Conservation (phyloP, 1,140 invertebrate species). For the Procambarus clarkii region DNA sequence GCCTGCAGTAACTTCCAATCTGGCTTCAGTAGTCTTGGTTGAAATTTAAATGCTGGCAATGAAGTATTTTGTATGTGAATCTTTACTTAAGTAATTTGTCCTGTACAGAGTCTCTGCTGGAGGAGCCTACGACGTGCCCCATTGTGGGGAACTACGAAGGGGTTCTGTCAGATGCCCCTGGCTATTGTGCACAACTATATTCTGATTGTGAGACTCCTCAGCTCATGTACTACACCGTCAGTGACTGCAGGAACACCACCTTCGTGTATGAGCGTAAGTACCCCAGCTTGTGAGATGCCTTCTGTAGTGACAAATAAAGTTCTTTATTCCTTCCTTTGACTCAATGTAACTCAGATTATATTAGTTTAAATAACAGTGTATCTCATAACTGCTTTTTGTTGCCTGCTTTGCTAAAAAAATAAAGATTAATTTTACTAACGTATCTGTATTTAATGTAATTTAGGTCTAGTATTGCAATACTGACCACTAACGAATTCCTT, state of each 20-base stretch:
- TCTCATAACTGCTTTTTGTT: background rate
- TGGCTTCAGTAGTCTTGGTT: background rate
- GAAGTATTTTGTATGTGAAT: background rate
- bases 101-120: slow-evolving; percentile 69
- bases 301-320: background rate
- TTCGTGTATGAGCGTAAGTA: slow-evolving; percentile 82
- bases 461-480: background rate
- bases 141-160: slow-evolving; percentile 84
- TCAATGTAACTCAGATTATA: background rate
- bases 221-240: slow-evolving; percentile 85
- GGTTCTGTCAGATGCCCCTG: slow-evolving; percentile 81
- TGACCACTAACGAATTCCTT: background rate
- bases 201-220: slow-evolving; percentile 84
- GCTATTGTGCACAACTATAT: slow-evolving; percentile 83
- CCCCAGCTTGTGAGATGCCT: no score
- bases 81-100: background rate
- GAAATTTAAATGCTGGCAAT: background rate
- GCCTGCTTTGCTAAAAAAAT: background rate
- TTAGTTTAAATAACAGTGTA: background rate
- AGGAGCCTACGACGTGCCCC: slow-evolving; percentile 81
- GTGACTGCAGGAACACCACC: slow-evolving; percentile 79
- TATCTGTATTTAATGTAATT: background rate
- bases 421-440: background rate
- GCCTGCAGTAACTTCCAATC: no score
- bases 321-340: background rate